Evolutionary conservation across 1,140 invertebrate species (phyloP), one percentile per base, ranked within the genome.

Genomic region (roundworm (Caenorhabditis elegans)): DNA sequence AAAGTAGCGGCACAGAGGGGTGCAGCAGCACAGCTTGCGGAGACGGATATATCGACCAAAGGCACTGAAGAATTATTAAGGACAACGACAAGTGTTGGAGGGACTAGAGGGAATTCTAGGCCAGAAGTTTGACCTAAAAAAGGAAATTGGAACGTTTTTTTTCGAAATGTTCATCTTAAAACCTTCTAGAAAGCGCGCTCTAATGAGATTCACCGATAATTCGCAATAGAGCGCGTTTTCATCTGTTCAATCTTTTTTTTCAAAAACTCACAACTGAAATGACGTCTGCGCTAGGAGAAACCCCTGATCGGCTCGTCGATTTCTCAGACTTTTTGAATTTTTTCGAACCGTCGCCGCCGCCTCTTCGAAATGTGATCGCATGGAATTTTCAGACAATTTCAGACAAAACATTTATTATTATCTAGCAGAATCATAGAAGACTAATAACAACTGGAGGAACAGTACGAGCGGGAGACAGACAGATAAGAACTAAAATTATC

Each of bases 1-100:
- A 24, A 48, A 19, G 19, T 0, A n/a, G 47, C 15, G 47, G 51
- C 39, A 43, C 5, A 26, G 55, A 2, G 28, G 5, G 31, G 15
- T 15, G 10, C 11, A 8, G 5, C 36, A 8, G 60, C 31, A 70
- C 28, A 60, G 26, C 53, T 60, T 34, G 60, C 34, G 60, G 60
- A 48, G 46, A 48, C 11, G 15, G 28, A 60, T 60, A 60, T 60
- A 60, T 60, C 28, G 55, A 60, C 55, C 51, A 60, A 60, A 17
- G n/a, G 28, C 53, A 60, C 31, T 60, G 26, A n/a, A 3, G 53
- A 60, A 60, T 70, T 70, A 70, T 39, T 70, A 39, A 70, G 60
- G 31, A 24, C 60, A 60, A n/a, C 34, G 22, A 39, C 22, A 10
- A 70, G 10, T 19, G 34, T 11, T 13, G 43, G 28, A 53, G n/a